A percentile compares a stretch with the other conserved stretches of the same genome.
phyloP scores from a whole-genome alignment of 2,113 vertebrate species.

The Melanostigma gelatinosum region DNA sequence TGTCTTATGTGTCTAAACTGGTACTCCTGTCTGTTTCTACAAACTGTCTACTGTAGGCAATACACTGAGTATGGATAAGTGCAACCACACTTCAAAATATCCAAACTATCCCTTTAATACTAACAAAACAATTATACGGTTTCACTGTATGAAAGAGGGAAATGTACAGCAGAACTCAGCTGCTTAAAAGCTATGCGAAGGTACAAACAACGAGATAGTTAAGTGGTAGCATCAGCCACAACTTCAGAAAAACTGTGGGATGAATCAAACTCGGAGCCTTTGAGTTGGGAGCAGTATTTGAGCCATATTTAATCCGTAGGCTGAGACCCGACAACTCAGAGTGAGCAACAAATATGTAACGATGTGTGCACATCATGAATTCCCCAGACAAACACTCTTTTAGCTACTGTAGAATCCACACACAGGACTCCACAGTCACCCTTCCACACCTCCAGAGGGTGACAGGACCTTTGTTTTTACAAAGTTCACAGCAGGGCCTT shows the following conservation, averaged over 20 bases:
- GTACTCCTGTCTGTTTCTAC: background rate
- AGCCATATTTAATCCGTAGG: no score
- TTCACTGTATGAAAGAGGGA: background rate
- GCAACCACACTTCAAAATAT: background rate
- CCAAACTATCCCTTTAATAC: background rate
- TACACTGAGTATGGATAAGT: background rate
- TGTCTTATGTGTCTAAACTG: background rate
- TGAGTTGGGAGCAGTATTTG: no score
- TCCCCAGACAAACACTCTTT: background rate
- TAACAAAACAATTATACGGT: background rate
- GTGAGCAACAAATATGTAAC: background rate
- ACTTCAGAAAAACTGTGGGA: background rate
- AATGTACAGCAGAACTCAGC: background rate
- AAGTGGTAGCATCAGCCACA: background rate
- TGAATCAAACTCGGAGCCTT: no score
- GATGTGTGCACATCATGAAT: background rate
- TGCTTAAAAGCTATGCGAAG: background rate
- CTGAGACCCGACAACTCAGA: background rate
- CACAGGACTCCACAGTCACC: background rate
- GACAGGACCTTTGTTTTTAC: background rate
- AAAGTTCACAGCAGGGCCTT: background rate
- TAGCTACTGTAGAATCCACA: background rate
- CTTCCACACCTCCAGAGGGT: conserved; percentile 1
- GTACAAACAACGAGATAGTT: no score
- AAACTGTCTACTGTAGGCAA: background rate